phyloP scores from a whole-genome alignment of 2,113 vertebrate species.

The Aegypius monachus region DNA sequence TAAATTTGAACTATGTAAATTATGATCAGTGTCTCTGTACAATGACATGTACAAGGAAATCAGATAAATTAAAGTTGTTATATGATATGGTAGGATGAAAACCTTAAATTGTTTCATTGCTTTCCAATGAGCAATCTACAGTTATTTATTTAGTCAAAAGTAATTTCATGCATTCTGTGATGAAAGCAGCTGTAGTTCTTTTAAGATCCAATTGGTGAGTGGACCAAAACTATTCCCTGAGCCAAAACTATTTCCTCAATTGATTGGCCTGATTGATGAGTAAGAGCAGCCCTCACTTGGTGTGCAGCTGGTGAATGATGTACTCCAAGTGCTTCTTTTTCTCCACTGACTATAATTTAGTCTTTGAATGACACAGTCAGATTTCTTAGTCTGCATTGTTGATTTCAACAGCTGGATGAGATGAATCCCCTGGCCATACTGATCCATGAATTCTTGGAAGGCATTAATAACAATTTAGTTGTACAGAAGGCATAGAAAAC shows the following conservation, averaged over 20 bases:
- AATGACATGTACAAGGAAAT: not conserved
- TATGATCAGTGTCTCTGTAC: not conserved
- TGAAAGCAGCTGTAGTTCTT: not conserved
- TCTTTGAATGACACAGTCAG: not conserved
- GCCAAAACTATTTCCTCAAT: not conserved
- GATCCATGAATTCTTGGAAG: not conserved
- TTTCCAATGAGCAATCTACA: not conserved
- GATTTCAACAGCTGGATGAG: not conserved
- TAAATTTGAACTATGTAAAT: not conserved
- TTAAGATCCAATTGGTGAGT: not conserved
- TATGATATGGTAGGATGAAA: not conserved
- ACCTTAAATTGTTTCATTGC: not conserved
- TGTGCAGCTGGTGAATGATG: not conserved
- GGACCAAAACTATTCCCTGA: not conserved
- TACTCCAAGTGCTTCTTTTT: not conserved
- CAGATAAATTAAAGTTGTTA: not conserved
- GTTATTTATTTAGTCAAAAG: not conserved
- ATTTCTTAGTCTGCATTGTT: not conserved
- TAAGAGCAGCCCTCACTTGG: not conserved
- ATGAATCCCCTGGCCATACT: not conserved
- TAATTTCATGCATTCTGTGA: not conserved
- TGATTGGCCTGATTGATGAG: not conserved
- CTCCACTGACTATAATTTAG: not conserved
- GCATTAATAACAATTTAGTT: not conserved
- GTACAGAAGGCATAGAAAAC: not conserved